Conservation (phyloP, 2,113 vertebrate species). For the Formicarius rufipectus region DNA sequence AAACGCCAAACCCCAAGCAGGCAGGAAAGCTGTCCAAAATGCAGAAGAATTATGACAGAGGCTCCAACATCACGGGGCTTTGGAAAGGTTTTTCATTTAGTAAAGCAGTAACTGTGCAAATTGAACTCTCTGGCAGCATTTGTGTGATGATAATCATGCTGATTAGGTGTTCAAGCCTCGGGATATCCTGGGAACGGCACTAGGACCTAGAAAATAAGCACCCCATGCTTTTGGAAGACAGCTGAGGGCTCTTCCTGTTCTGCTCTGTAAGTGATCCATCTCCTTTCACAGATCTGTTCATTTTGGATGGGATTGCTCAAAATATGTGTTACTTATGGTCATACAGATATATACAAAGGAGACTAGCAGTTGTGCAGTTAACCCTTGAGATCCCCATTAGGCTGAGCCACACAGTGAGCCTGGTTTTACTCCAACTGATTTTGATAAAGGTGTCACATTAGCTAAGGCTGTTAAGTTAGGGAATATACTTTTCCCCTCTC, state of each 20-base stretch:
- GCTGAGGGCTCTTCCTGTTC: constrained; percentile 61
- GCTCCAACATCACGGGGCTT: neutral
- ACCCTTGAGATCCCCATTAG: neutral
- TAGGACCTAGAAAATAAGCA: constrained; percentile 51
- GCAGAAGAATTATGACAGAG: constrained; percentile 10
- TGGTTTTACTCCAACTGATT: neutral
- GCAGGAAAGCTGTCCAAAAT: neutral
- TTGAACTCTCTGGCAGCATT: neutral
- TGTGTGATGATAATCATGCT: constrained; percentile 21
- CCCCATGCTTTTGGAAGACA: constrained; percentile 44
- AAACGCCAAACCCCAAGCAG: neutral
- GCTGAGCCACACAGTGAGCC: neutral
- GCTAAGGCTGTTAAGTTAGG: neutral
- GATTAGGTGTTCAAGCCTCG: neutral
- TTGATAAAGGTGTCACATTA: neutral
- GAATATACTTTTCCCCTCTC: neutral
- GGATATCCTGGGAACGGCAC: neutral
- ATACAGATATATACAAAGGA: constrained; percentile 22
- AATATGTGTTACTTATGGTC: constrained; percentile 48
- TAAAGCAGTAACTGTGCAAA: neutral
- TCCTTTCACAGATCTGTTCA: constrained; percentile 43
- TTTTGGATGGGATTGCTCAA: constrained; percentile 48
- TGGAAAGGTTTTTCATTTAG: neutral
- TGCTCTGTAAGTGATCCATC: constrained; percentile 48
- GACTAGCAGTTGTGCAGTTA: constrained; percentile 26